These are phyloP conservation scores for Carterocephalus palaemon DNA, from an alignment of 2,888 invertebrate species.

Conservation along the genomic window DNA sequence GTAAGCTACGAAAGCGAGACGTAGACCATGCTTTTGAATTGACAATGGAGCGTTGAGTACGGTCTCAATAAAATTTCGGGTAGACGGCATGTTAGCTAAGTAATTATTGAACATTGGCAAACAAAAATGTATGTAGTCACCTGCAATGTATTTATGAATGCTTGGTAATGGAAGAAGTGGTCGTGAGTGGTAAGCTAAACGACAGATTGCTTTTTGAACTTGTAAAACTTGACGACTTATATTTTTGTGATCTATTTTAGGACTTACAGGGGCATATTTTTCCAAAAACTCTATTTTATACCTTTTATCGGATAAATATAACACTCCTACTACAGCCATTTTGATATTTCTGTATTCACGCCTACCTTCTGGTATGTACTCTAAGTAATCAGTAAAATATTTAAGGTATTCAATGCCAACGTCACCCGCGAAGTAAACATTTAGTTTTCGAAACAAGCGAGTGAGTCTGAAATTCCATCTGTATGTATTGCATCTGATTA, in stretches of 20 bases:
- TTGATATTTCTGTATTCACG: conserved; percentile 10
- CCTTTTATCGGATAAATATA: conserved; percentile 40
- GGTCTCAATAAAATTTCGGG: conserved; percentile 41
- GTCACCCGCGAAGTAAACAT: conserved; percentile 49
- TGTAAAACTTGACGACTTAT: conserved; percentile 33
- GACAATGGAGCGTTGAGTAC: conserved; percentile 47
- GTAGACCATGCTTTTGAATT: conserved; percentile 51
- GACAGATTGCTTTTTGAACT: conserved; percentile 49
- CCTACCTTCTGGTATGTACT: conserved; percentile 4
- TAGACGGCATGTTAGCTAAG: conserved; percentile 42
- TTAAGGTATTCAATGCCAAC: conserved; percentile 40
- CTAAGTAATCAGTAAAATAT: conserved; percentile 37
- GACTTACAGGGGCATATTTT: conserved; percentile 41
- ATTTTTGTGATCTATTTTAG: conserved; percentile 42
- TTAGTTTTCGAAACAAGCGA: conserved; percentile 44
- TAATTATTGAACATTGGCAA: conserved; percentile 47
- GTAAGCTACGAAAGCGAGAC: conserved; percentile 49
- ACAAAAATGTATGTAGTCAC: conserved; percentile 49
- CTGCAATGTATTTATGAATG: conserved; percentile 43
- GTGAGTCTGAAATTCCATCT: conserved; percentile 31
- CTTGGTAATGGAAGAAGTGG: conserved; percentile 46
- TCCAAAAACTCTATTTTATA: conserved; percentile 40
- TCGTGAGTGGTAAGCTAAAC: conserved; percentile 41
- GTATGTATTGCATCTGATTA: conserved; percentile 27
- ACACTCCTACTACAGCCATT: conserved; percentile 41